Conservation (phyloP, 2,113 vertebrate species). For the Ceyx margarethae region DNA sequence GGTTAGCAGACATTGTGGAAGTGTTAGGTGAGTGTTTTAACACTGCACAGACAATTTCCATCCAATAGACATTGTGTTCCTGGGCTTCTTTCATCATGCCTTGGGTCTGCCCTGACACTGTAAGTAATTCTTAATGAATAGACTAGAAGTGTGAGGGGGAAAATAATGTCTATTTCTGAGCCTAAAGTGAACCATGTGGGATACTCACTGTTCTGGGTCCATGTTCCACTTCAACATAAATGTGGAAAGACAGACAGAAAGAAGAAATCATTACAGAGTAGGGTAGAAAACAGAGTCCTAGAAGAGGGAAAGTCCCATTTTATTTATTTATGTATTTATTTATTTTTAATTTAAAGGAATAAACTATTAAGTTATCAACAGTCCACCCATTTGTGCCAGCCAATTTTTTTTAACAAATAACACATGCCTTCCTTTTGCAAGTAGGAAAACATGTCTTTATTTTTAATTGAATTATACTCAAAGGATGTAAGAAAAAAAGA, state of each 20-base stretch:
- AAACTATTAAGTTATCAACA: constrained; percentile 27
- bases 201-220: neutral
- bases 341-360: neutral
- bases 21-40: neutral
- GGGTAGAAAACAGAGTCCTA: neutral
- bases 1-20: neutral
- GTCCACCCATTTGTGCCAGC: constrained; percentile 17
- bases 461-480: constrained; percentile 58
- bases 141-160: neutral
- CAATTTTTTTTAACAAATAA: constrained; percentile 32
- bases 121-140: neutral
- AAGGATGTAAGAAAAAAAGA: constrained; percentile 13
- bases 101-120: neutral
- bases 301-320: neutral
- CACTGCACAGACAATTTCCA: neutral
- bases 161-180: neutral
- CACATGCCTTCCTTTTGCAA: constrained; percentile 44
- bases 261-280: neutral
- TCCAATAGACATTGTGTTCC: neutral
- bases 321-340: too few relatives aligned
- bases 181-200: neutral
- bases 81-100: neutral
- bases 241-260: neutral
- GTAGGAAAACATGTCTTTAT: constrained; percentile 39
- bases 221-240: neutral